Percentiles rank a stretch among this genome's conserved stretches.
These are phyloP conservation scores for Mola mola DNA, from an alignment of 2,113 vertebrate species.

Conservation along the genomic window DNA sequence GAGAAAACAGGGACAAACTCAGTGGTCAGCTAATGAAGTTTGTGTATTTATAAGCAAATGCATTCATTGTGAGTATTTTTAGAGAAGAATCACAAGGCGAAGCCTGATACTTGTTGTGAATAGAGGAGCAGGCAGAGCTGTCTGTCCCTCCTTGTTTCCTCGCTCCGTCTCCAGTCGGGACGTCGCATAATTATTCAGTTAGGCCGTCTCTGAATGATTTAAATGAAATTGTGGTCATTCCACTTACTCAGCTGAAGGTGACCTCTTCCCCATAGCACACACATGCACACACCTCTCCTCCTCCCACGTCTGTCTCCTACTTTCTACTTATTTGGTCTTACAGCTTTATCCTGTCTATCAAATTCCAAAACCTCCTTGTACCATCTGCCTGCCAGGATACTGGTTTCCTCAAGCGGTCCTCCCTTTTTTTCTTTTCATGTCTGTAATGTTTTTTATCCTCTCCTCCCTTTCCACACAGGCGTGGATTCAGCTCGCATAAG, in stretches of 20 bases:
- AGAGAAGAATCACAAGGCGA: background rate
- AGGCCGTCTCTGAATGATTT: slow-evolving; percentile 28
- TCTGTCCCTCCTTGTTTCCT: background rate
- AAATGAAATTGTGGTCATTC: slow-evolving; percentile 46
- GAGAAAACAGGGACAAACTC: too few species aligned
- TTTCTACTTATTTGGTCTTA: slow-evolving; percentile 16
- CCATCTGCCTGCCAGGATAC: too few species aligned
- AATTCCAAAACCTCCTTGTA: background rate
- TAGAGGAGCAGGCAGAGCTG: slow-evolving; percentile 17
- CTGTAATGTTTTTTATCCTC: background rate
- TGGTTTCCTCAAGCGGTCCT: too few species aligned
- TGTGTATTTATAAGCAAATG: slow-evolving; percentile 10
- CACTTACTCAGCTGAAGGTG: slow-evolving; percentile 49
- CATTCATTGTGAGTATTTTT: slow-evolving; percentile 12
- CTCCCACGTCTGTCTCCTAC: background rate
- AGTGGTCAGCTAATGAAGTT: slow-evolving; percentile 23
- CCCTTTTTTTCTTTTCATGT: background rate
- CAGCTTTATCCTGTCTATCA: slow-evolving; percentile 1
- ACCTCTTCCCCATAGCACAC: slow-evolving; percentile 22
- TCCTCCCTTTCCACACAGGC: slow-evolving; percentile 76
- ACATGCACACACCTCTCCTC: background rate
- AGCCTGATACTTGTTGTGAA: slow-evolving; percentile 12
- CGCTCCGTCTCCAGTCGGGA: slow-evolving; percentile 8
- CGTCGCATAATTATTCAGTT: slow-evolving; percentile 34
- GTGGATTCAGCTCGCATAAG: slow-evolving; percentile 90